Conservation (phyloP, 23 tunicate genomes). For the Oikopleura dioica region DNA sequence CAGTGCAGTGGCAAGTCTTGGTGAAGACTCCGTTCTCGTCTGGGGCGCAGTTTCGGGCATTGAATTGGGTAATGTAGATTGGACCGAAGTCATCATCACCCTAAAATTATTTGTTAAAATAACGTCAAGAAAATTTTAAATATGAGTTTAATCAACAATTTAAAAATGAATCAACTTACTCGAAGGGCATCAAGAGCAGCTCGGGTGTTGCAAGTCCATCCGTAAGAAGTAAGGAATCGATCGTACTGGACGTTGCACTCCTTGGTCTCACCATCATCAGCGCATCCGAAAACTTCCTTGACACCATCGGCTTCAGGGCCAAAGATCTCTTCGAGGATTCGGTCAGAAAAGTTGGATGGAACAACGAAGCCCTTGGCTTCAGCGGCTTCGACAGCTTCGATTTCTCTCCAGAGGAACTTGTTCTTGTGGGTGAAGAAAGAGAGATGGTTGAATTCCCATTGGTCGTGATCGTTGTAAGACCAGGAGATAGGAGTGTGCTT, state of each 20-base stretch:
- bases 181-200: neutral
- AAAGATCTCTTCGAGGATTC: neutral
- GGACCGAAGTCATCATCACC: neutral
- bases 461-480: neutral
- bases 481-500: slow-evolving; percentile 14
- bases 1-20: slow-evolving; percentile 2
- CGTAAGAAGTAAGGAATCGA: neutral
- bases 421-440: neutral
- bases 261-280: neutral
- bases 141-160: no score
- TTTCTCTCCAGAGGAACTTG: no score
- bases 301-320: neutral
- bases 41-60: neutral
- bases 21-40: neutral
- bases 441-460: neutral
- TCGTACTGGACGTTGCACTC: no score
- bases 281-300: neutral
- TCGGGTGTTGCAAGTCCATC: neutral
- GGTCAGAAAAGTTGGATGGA: neutral
- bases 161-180: no score
- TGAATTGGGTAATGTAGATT: neutral
- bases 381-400: no score
- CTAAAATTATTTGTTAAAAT: no score
- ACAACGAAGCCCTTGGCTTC: neutral
- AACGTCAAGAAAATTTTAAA: no score